Evolutionary conservation across 2,797 vertebrate species (phyloP), one percentile per base, ranked within the genome.

Genomic region (Threskiornis aethiopicus): DNA sequence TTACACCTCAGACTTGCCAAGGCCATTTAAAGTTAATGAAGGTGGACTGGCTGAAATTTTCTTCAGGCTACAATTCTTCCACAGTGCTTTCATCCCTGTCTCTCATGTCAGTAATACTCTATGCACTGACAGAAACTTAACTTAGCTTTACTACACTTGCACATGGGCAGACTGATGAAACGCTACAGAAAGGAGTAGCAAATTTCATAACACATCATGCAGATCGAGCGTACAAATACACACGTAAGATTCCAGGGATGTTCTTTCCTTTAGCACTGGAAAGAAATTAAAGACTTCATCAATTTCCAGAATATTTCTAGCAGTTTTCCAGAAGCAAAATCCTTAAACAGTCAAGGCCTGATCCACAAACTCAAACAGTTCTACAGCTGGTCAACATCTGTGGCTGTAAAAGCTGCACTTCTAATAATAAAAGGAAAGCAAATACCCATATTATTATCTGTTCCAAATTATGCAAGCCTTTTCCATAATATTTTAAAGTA

Each of bases 41-140:
- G 76, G 94, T 86, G 85, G 92, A 95, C 82, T 94, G 91, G 81
- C 57, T 96, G 94, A 93, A 94, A 67, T 65, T 83, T 85, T 78
- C 97, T 87, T 75, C 75, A 78, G 95, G 95, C 96, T 96, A 93
- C 51, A 93, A 73, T 93, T 95, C 93, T 75, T 92, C 86, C 87
- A 39, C 67, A 69, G 69, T 1, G 4, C 71, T 85, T 95, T 75
- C 71, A 83, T 44, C 47, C 46, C 73, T 41, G 75, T 75, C 93
- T 92, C 86, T 93, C 61, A 25, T 10, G 84, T 96, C 94, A 92
- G 84, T 41, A 89, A 87, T 44, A 65, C 18, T 93, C 84, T 78
- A 26, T 81, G 78, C 89, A 85, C 67, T 19, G 67, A 83, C 26
- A 84, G 78, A 71, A 95, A 89, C 35, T 89, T 59, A 96, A 77